Conservation (phyloP, 2,113 vertebrate genomes). For the Clupea harengus region DNA sequence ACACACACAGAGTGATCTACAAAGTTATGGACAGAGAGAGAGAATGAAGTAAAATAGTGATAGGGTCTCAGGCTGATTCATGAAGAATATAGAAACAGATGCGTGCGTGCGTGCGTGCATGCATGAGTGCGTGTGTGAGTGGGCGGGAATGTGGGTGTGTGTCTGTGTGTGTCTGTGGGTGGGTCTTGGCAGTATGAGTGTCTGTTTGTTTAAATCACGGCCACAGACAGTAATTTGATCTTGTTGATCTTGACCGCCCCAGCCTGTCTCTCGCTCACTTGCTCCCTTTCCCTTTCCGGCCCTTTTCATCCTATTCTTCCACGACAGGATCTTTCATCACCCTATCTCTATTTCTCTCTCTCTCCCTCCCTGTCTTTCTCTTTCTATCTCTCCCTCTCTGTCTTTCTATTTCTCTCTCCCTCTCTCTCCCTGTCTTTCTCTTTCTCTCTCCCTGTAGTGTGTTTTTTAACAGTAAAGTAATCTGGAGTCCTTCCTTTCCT, state of each 20-base stretch:
- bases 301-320: not conserved
- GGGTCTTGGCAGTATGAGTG: not conserved
- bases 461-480: constrained; percentile 1
- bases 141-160: constrained; percentile 9
- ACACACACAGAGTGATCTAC: too few species aligned
- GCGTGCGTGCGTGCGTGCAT: not conserved
- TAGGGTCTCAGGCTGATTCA: too few species aligned
- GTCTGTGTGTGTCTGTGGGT: not conserved
- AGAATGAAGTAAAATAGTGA: too few species aligned
- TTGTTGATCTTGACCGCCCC: constrained; percentile 8
- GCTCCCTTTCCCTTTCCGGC: not conserved
- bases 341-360: not conserved
- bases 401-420: constrained; percentile 15
- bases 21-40: too few species aligned
- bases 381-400: constrained; percentile 25
- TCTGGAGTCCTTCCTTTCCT: too few species aligned
- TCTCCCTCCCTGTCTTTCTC: constrained; percentile 7
- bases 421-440: not conserved
- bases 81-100: too few species aligned
- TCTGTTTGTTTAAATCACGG: constrained; percentile 6
- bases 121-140: not conserved
- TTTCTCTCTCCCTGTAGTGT: constrained; percentile 12
- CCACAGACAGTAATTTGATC: constrained; percentile 27
- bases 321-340: not conserved
- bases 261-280: not conserved